Evolutionary conservation across 2,888 invertebrate species (phyloP).

Genomic region (Microchrysa polita): DNA sequence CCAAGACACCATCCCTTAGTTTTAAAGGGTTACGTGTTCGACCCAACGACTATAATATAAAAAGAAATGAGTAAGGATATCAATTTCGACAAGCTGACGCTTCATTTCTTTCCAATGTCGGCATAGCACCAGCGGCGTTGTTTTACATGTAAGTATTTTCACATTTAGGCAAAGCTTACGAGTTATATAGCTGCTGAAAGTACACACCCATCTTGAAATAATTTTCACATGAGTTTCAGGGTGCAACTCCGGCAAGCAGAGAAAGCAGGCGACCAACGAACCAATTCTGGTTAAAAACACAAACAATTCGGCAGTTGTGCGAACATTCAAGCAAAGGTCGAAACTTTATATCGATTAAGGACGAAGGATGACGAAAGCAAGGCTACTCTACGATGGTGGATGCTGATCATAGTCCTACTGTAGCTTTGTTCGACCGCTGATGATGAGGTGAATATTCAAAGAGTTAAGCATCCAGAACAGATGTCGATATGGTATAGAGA

Average conservation of each 20-base stretch:
- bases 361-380: conserved; percentile 16
- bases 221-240: not conserved
- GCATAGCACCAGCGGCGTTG: not conserved
- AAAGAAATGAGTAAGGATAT: not conserved
- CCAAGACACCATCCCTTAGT: not conserved
- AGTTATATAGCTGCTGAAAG: not conserved
- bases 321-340: not conserved
- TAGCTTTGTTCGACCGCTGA: not conserved
- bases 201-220: not conserved
- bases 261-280: not conserved
- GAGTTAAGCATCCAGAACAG: conserved; percentile 41
- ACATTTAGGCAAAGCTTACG: not conserved
- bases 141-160: conserved; percentile 19
- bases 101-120: conserved; percentile 16
- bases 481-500: conserved; percentile 26
- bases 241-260: not conserved
- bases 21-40: not conserved
- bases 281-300: not conserved
- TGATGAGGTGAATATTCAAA: conserved; percentile 41
- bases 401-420: too few relatives aligned
- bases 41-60: not conserved
- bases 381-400: too few relatives aligned
- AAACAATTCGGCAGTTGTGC: not conserved
- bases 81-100: conserved; percentile 24
- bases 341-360: too few relatives aligned